These are phyloP conservation scores for Dendroctonus valens DNA, from an alignment of 1,140 invertebrate genomes.

Conservation along the genomic window DNA sequence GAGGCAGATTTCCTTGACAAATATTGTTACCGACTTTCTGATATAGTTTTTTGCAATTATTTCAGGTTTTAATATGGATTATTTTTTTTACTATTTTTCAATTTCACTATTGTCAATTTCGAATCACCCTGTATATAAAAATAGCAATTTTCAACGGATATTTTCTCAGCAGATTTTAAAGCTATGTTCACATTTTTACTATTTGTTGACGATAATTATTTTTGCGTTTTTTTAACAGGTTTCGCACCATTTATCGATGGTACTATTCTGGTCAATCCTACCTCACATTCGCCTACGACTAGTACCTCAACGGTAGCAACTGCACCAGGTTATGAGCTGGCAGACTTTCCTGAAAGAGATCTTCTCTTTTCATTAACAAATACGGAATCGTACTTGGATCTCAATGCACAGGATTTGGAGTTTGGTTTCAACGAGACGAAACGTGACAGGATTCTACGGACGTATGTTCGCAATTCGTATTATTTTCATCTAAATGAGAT, in stretches of 20 bases:
- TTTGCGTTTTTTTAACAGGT: conserved; percentile 49
- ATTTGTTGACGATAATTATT: no score
- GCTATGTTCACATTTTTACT: no score
- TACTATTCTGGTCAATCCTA: conserved; percentile 67
- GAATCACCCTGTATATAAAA: no score
- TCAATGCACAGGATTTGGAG: conserved; percentile 74
- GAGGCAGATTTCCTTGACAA: no score
- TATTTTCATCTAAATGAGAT: conserved; percentile 88
- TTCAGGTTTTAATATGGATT: no score
- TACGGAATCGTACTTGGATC: conserved; percentile 72
- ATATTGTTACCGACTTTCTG: no score
- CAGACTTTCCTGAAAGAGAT: conserved; percentile 79
- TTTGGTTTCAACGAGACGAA: conserved; percentile 83
- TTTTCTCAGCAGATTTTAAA: no score
- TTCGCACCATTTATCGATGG: conserved; percentile 90
- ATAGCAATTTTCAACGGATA: no score
- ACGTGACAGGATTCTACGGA: conserved; percentile 79
- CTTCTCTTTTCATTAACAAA: conserved; percentile 72
- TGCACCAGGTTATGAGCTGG: conserved; percentile 70
- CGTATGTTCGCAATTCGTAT: conserved; percentile 85
- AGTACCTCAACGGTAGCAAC: conserved; percentile 52
- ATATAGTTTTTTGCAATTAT: no score
- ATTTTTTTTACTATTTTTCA: no score
- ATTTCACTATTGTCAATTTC: no score
- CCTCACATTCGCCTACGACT: conserved; percentile 39